Conservation (phyloP, 2,113 vertebrate species). For the Cettia cetti region DNA sequence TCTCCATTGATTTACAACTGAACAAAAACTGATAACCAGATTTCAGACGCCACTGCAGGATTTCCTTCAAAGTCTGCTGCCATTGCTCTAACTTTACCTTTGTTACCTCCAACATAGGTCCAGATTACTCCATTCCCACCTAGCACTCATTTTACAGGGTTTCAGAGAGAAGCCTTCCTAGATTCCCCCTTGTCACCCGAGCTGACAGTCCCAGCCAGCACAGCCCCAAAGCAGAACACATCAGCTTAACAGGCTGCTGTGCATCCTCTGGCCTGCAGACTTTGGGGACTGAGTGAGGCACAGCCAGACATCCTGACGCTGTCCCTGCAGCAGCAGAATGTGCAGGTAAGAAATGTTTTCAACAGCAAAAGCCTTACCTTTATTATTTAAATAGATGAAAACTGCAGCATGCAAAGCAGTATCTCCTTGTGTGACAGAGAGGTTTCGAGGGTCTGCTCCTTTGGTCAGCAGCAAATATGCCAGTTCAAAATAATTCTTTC, state of each 20-base stretch:
- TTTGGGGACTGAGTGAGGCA: background rate
- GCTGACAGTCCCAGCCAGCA: background rate
- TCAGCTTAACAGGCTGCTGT: background rate
- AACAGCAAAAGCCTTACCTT: slow-evolving; percentile 54
- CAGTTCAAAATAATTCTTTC: slow-evolving; percentile 64
- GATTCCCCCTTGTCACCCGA: background rate
- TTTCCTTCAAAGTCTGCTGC: background rate
- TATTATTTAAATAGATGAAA: slow-evolving; percentile 69
- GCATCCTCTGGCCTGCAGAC: background rate
- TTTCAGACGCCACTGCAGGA: background rate
- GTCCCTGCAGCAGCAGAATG: background rate
- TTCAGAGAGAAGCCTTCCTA: background rate
- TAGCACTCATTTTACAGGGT: background rate
- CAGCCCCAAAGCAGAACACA: background rate
- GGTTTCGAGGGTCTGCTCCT: slow-evolving; percentile 58
- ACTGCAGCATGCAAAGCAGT: slow-evolving; percentile 79
- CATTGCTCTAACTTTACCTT: background rate
- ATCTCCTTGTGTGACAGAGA: slow-evolving; percentile 68
- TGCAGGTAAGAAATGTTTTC: background rate
- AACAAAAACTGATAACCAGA: background rate
- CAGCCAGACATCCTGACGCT: background rate
- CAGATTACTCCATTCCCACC: background rate
- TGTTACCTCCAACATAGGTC: background rate
- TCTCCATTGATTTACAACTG: rapidly evolving
- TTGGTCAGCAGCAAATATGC: slow-evolving; percentile 69